These are phyloP conservation scores for Cherax quadricarinatus DNA, from an alignment of 1,140 invertebrate species.

Conservation along the genomic window DNA sequence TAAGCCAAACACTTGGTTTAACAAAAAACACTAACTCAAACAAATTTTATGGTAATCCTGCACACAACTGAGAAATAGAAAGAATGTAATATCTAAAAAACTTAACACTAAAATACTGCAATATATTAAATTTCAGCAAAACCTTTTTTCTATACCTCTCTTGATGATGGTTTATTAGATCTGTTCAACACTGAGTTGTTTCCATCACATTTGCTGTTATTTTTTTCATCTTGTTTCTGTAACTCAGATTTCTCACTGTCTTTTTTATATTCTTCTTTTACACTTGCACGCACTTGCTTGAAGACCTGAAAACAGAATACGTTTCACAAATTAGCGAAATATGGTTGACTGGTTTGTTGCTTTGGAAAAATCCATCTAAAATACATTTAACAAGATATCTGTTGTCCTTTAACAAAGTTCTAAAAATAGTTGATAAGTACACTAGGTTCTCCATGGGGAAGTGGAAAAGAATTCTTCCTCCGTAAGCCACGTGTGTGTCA, in stretches of 20 bases:
- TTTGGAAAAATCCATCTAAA: no score
- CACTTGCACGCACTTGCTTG: slow-evolving; percentile 34
- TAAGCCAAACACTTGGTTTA: neutral
- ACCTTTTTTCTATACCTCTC: neutral
- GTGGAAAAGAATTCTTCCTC: no score
- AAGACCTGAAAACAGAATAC: slow-evolving; percentile 14
- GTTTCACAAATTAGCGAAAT: neutral
- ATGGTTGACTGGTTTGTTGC: neutral
- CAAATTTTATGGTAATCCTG: no score
- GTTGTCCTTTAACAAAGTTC: no score
- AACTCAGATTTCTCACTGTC: neutral
- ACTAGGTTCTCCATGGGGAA: no score
- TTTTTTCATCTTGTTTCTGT: neutral
- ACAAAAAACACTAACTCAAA: neutral
- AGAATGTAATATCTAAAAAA: no score
- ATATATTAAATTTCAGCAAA: neutral
- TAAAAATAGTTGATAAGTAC: no score
- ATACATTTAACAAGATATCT: no score
- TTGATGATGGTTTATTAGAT: neutral
- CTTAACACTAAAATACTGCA: no score
- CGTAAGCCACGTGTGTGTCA: no score
- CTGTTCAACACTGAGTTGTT: neutral
- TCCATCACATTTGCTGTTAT: neutral
- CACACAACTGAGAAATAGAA: no score
- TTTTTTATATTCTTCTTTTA: slow-evolving; percentile 37